Conservation (phyloP, 2,113 vertebrate genomes). For the Theristicus caerulescens region DNA sequence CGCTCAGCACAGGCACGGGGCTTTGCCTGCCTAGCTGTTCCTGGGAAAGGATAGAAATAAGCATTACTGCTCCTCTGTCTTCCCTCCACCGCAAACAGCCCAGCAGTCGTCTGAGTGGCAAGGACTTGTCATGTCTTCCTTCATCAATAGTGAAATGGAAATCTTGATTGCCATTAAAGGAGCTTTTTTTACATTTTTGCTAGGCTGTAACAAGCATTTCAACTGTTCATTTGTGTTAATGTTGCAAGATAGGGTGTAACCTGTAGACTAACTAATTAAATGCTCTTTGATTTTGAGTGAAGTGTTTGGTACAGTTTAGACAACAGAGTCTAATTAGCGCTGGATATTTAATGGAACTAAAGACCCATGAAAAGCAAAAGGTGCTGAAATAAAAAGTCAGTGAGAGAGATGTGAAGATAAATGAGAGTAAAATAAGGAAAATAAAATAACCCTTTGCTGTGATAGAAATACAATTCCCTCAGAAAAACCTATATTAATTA, state of each 20-base stretch:
- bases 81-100: neutral
- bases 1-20: neutral
- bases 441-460: conserved; percentile 8
- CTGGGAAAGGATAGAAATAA: neutral
- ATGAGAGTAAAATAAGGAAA: conserved; percentile 12
- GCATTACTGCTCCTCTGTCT: neutral
- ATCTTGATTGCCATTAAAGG: neutral
- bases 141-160: neutral
- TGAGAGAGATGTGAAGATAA: neutral
- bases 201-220: conserved; percentile 34
- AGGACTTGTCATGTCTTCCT: conserved; percentile 9
- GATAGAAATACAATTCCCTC: neutral
- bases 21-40: neutral
- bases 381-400: conserved; percentile 40
- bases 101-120: neutral
- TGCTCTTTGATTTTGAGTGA: conserved; percentile 71
- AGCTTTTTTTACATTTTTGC: neutral
- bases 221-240: conserved; percentile 47
- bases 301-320: conserved; percentile 65
- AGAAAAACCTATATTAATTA: conserved; percentile 50
- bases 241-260: conserved; percentile 50
- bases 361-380: conserved; percentile 59
- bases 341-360: conserved; percentile 65
- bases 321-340: conserved; percentile 62
- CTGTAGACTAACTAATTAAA: conserved; percentile 68